A percentile compares a stretch with the other conserved stretches of the same genome.
Conservation (phyloP, 2,888 invertebrate species). For the Rhagonycha lutea region DNA sequence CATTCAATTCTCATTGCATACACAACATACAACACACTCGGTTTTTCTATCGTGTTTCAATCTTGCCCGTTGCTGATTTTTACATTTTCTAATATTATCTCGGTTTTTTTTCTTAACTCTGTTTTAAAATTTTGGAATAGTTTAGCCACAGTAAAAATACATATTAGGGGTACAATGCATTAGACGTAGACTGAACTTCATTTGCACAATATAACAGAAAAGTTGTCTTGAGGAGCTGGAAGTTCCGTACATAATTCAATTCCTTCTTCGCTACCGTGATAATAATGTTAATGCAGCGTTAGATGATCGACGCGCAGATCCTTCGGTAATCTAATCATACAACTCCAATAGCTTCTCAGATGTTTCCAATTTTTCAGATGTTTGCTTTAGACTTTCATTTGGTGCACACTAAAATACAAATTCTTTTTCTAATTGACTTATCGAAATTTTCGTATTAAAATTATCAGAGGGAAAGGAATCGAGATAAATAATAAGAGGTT, state of each 20-base stretch:
- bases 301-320: slow-evolving; percentile 45
- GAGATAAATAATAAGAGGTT: no score
- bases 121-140: neutral
- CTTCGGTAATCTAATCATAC: slow-evolving; percentile 46
- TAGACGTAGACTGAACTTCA: neutral
- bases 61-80: neutral
- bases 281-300: slow-evolving; percentile 48
- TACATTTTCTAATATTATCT: neutral
- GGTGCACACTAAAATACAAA: slow-evolving; percentile 22
- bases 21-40: slow-evolving; percentile 1
- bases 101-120: neutral
- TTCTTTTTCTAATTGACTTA: neutral
- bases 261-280: slow-evolving; percentile 45
- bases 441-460: neutral
- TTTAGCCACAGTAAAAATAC: neutral
- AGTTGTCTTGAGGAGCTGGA: slow-evolving; percentile 16
- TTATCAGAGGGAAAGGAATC: no score
- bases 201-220: slow-evolving; percentile 18
- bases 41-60: slow-evolving; percentile 1
- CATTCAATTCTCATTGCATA: slow-evolving; percentile 21
- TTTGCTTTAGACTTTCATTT: slow-evolving; percentile 39
- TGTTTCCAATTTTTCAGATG: slow-evolving; percentile 43
- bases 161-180: neutral
- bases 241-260: slow-evolving; percentile 42
- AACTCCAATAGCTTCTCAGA: slow-evolving; percentile 46